Evolutionary conservation across 2,797 vertebrate species (phyloP).

Genomic region (Enteromius viviparus): DNA sequence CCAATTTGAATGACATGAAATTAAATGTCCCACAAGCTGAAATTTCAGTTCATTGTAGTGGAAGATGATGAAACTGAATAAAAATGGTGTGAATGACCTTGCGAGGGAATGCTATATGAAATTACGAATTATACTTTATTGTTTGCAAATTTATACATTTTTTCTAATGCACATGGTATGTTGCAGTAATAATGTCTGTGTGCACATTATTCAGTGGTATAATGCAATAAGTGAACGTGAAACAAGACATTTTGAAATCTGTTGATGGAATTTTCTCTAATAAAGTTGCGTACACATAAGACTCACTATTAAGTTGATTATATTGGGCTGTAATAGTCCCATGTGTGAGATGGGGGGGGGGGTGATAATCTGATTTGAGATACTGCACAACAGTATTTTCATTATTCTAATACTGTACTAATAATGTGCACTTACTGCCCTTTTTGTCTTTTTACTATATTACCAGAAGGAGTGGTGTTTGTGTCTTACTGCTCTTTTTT

Average conservation of each 20-base stretch:
- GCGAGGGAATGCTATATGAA: constrained; percentile 6
- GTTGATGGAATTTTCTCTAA: constrained; percentile 27
- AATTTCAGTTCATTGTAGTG: constrained; percentile 20
- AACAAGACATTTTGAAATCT: constrained; percentile 29
- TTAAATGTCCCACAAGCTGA: constrained; percentile 14
- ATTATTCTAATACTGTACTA: neutral
- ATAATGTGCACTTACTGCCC: neutral
- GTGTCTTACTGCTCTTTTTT: neutral
- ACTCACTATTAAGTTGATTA: constrained; percentile 22
- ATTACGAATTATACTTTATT: constrained; percentile 14
- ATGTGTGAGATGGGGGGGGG: neutral
- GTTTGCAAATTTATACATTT: neutral
- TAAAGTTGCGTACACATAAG: constrained; percentile 22
- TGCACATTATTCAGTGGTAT: constrained; percentile 7
- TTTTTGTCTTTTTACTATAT: neutral
- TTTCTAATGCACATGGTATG: constrained; percentile 10
- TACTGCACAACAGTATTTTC: neutral
- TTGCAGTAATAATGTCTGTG: constrained; percentile 24
- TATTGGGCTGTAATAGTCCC: constrained; percentile 5
- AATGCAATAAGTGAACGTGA: constrained; percentile 44
- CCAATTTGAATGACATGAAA: neutral
- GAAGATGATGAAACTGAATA: constrained; percentile 29
- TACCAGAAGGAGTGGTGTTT: neutral
- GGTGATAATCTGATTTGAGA: neutral
- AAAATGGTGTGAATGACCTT: constrained; percentile 22